phyloP scores from a whole-genome alignment of 2,797 vertebrate species.

The Myripristis jacobus region DNA sequence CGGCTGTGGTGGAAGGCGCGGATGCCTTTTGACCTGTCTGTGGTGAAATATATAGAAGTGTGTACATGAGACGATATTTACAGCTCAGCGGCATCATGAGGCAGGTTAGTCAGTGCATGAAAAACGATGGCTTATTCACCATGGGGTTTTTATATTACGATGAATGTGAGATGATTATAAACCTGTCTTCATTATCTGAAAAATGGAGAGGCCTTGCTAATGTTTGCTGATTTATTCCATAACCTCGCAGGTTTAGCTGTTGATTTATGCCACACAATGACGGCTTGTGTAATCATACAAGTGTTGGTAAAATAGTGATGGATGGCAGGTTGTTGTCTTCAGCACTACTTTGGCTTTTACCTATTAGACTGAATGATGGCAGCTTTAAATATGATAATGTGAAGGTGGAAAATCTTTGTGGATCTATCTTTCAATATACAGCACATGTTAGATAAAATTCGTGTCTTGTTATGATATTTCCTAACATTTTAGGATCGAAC shows the following conservation, averaged over 20 bases:
- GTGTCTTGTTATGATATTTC: conserved; percentile 35
- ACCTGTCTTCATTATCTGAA: conserved; percentile 80
- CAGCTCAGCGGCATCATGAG: conserved; percentile 62
- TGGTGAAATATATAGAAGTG: conserved; percentile 68
- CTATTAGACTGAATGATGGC: conserved; percentile 67
- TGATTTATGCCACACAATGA: conserved; percentile 75
- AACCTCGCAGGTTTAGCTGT: conserved; percentile 64
- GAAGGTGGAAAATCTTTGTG: conserved; percentile 24
- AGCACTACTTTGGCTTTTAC: conserved; percentile 64
- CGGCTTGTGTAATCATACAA: conserved; percentile 76
- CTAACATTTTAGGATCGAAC: conserved; percentile 30
- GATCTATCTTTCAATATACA: conserved; percentile 23
- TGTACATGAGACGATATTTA: conserved; percentile 65
- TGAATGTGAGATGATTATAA: conserved; percentile 78
- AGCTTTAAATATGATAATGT: conserved; percentile 42
- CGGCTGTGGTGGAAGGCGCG: conserved; percentile 53
- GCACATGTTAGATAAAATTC: conserved; percentile 13
- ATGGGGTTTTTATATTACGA: conserved; percentile 69
- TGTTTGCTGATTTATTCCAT: conserved; percentile 79
- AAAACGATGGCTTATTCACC: conserved; percentile 72
- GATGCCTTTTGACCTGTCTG: conserved; percentile 72
- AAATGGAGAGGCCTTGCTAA: conserved; percentile 75
- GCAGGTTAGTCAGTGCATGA: conserved; percentile 60
- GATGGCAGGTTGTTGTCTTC: conserved; percentile 72
- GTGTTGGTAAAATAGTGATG: conserved; percentile 82